A percentile compares a stretch with the other conserved stretches of the same genome.
phyloP scores from a whole-genome alignment of 2,797 vertebrate species.

The Phoxinus dragarum region DNA sequence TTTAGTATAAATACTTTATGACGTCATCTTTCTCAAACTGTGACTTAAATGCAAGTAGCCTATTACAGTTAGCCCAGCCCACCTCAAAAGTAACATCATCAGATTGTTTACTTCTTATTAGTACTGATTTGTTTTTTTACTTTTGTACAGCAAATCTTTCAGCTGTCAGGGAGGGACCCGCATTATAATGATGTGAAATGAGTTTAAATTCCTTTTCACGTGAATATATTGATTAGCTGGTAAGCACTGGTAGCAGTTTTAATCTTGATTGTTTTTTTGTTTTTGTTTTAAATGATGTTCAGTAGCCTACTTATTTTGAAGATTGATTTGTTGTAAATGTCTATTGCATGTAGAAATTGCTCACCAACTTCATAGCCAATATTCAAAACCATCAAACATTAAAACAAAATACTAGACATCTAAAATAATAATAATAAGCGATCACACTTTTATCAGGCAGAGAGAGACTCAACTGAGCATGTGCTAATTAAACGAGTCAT shows the following conservation, averaged over 20 bases:
- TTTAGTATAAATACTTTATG: neutral
- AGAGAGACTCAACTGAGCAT: neutral
- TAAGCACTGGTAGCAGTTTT: no score
- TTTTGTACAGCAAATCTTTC: neutral
- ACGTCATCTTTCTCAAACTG: neutral
- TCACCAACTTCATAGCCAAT: neutral
- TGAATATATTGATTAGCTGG: neutral
- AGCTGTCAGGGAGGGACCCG: neutral
- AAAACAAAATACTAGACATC: neutral
- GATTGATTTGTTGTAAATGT: neutral
- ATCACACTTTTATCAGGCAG: neutral
- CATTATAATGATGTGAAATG: neutral
- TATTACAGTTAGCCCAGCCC: neutral
- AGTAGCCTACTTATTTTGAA: neutral
- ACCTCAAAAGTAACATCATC: neutral
- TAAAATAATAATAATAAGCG: neutral
- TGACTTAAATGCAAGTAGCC: neutral
- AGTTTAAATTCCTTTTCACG: neutral
- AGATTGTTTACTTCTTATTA: neutral
- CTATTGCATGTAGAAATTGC: neutral
- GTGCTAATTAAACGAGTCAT: neutral
- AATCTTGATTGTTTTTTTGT: neutral
- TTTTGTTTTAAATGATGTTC: neutral
- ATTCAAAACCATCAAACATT: neutral
- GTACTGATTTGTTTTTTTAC: neutral